These are phyloP conservation scores for Cacatua alba DNA, from an alignment of 2,113 vertebrate species.

Conservation along the genomic window DNA sequence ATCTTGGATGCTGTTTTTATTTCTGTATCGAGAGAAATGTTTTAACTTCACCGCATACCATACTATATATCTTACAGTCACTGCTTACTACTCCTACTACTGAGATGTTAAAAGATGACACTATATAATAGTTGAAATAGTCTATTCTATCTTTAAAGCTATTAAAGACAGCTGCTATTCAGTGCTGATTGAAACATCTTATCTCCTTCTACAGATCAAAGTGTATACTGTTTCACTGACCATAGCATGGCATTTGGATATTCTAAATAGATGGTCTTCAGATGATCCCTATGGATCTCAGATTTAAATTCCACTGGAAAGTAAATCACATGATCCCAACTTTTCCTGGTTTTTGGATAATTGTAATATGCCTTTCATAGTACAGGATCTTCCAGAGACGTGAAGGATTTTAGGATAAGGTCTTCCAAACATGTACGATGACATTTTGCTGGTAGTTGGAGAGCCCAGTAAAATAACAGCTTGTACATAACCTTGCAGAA, in stretches of 20 bases:
- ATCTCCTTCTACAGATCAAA: slow-evolving; percentile 33
- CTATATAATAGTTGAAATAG: slow-evolving; percentile 16
- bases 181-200: slow-evolving; percentile 28
- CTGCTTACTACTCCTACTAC: neutral
- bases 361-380: neutral
- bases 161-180: slow-evolving; percentile 43
- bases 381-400: neutral
- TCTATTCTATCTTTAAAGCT: slow-evolving; percentile 40
- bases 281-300: neutral
- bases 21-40: neutral
- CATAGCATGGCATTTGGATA: neutral
- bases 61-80: neutral
- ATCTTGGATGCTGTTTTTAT: neutral
- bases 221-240: neutral
- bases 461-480: neutral
- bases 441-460: neutral
- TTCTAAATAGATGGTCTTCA: neutral
- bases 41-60: neutral
- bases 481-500: neutral
- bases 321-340: neutral
- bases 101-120: neutral
- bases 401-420: neutral
- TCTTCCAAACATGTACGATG: neutral
- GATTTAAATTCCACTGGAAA: neutral
- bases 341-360: neutral